Evolutionary conservation across 2,113 vertebrate species (phyloP), one percentile per base, ranked within the genome.

Genomic region (Origma solitaria): DNA sequence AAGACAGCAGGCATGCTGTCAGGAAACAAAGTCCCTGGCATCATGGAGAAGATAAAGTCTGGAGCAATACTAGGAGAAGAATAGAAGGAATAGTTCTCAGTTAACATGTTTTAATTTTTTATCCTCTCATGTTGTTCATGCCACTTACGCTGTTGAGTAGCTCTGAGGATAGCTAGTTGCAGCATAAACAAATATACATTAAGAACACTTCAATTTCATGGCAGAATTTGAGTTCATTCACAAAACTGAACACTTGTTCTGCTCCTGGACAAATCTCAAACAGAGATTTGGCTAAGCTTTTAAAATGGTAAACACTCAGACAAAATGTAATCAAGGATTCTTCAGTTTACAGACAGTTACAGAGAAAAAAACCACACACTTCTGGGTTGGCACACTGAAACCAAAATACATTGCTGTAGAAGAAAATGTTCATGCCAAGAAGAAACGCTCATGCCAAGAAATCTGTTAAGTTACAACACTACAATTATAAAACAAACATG

Each of bases 381-480:
- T 75, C 91, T 75, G 72, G 47, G 64, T 37, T 94, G 93, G 91
- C 90, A 95, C 44, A 86, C 66, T 70, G 76, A 87, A 95, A 25
- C 38, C 49, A 84, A 87, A 86, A 89, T 47, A 66, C 18, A 2
- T 31, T 71, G 38, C 83, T 62, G 68, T 64, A 79, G 65, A 75
- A 95, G 50, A 66, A 84, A 92, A 38, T 0, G 21, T 49, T 93
- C 49, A 64, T 47, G 73, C 95, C 87, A 89, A 76, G 47, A 64
- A 91, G 45, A 76, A 90, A 66, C 0, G 0, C 30, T 83, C 54
- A 57, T 25, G 73, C 85, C 91, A 95, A 47, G 49, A 86, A 94
- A 96, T 54, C 90, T 76, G 57, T 89, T 83, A 47, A 64, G 33
- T 76, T 91, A 58, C 78, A 91, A 31, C 33, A 56, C 19, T 54